phyloP scores from a whole-genome alignment of 1,140 invertebrate species.

The Papilio glaucus region DNA sequence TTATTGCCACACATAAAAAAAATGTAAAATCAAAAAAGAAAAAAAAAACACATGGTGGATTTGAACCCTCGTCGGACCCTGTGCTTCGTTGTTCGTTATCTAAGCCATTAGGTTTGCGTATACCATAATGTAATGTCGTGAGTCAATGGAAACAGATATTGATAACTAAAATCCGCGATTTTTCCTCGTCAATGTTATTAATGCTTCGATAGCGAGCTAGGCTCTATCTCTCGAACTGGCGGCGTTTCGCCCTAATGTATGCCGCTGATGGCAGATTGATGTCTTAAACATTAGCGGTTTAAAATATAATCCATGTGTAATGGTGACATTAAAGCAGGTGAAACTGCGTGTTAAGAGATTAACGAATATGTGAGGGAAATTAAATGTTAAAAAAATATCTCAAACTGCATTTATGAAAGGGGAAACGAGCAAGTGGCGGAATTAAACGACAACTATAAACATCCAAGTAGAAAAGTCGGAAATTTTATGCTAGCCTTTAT shows the following conservation, averaged over 20 bases:
- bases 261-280: slow-evolving; percentile 37
- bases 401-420: not conserved
- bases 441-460: too few species aligned
- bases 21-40: too few species aligned
- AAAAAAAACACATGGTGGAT: too few species aligned
- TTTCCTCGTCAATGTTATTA: slow-evolving; percentile 69
- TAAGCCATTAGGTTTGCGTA: too few species aligned
- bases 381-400: not conserved
- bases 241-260: slow-evolving; percentile 37
- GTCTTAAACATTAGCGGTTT: slow-evolving; percentile 21
- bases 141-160: slow-evolving; percentile 49
- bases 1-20: too few species aligned
- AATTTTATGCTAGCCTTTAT: too few species aligned
- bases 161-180: slow-evolving; percentile 55
- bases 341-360: slow-evolving; percentile 30
- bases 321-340: slow-evolving; percentile 4
- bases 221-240: slow-evolving; percentile 44
- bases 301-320: slow-evolving; percentile 9
- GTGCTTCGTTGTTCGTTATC: too few species aligned
- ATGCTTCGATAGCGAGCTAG: slow-evolving; percentile 47
- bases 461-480: too few species aligned
- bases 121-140: not conserved
- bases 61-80: too few species aligned
- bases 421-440: too few species aligned
- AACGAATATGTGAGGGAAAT: not conserved